Evolutionary conservation across 2,888 invertebrate genomes (phyloP).

Genomic region (Amaurobius ferox): DNA sequence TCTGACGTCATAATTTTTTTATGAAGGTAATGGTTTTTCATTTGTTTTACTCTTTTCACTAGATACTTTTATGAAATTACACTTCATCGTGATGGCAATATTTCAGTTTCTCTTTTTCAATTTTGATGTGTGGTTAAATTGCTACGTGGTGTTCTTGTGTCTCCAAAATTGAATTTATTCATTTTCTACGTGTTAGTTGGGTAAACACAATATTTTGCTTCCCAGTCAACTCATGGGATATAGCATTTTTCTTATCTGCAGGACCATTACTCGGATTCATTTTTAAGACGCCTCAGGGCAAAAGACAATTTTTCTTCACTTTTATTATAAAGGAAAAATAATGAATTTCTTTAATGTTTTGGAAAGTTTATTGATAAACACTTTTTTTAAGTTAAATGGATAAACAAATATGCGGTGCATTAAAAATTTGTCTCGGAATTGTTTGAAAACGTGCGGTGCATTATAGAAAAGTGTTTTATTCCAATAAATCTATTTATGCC

Average conservation of each 20-base stretch:
- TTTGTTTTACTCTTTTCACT: not conserved
- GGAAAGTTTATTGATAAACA: not conserved
- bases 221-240: not conserved
- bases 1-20: not conserved
- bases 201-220: slow-evolving; percentile 21
- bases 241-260: not conserved
- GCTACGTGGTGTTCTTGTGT: slow-evolving; percentile 19
- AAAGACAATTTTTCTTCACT: not conserved
- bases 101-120: not conserved
- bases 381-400: not conserved
- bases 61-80: not conserved
- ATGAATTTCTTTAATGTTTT: not conserved
- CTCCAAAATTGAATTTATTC: slow-evolving; percentile 57
- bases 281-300: not conserved
- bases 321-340: not conserved
- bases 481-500: too few species aligned
- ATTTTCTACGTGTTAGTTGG: slow-evolving; percentile 5
- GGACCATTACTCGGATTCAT: not conserved
- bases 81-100: too few species aligned
- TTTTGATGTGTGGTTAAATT: slow-evolving; percentile 22
- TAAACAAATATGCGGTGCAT: not conserved
- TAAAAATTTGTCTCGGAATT: not conserved
- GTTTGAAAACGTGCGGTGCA: too few species aligned
- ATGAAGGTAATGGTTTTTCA: not conserved
- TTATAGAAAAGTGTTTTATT: too few species aligned